These are phyloP conservation scores for Chrysopa pallens DNA, from an alignment of 1,140 invertebrate species.

Conservation along the genomic window DNA sequence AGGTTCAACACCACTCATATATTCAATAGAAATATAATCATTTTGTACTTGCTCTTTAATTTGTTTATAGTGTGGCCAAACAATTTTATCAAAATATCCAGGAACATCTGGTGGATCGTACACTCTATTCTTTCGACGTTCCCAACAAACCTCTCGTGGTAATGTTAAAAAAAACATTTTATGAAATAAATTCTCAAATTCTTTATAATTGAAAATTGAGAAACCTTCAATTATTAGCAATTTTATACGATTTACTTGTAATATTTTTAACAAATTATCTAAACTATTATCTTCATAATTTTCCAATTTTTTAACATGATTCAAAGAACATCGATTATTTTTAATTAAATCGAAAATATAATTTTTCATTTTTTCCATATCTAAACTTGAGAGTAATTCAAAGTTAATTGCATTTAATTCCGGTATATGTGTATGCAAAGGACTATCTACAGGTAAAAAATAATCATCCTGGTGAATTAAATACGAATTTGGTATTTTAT, in stretches of 20 bases:
- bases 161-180: constrained; percentile 54
- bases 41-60: constrained; percentile 1
- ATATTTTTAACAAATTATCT: neutral
- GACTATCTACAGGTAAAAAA: constrained; percentile 47
- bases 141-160: constrained; percentile 40
- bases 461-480: constrained; percentile 60
- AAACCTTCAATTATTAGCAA: constrained; percentile 61
- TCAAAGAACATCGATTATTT: neutral
- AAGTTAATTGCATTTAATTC: constrained; percentile 60
- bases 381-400: constrained; percentile 50
- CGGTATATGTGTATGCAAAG: constrained; percentile 40
- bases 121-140: constrained; percentile 33
- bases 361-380: constrained; percentile 51
- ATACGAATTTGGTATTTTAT: constrained; percentile 31
- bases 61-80: constrained; percentile 37
- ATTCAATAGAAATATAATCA: no score
- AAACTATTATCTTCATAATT: neutral
- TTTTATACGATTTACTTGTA: constrained; percentile 15
- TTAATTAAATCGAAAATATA: constrained; percentile 30
- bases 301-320: neutral
- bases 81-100: constrained; percentile 59
- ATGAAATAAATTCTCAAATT: constrained; percentile 42
- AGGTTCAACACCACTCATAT: no score
- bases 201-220: constrained; percentile 48
- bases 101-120: constrained; percentile 63